Base-by-base conservation (phyloP, 1,140 invertebrate species). In the Drosophila arizonae region DNA sequence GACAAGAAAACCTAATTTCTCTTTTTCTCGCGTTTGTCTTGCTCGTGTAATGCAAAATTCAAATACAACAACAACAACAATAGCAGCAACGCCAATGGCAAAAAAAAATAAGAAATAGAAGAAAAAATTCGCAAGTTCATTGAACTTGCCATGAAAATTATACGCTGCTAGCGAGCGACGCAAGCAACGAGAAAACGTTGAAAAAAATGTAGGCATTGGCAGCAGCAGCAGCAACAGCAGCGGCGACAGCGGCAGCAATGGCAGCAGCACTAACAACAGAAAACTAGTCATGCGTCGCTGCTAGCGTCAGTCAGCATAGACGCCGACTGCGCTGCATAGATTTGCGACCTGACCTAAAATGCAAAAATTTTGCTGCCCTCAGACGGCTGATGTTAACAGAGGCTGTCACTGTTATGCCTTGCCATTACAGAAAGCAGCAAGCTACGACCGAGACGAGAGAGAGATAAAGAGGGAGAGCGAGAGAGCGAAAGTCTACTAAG, bases 281-380 rank as follows among this genome's bases (percentile, higher is more conserved):
- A 84, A 86, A 87, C 77, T 81, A 86, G 84, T 87, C 76, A 81
- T 76, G 79, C 76, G 68, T 71, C 68, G 81, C 73, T 84, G 76
- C 61, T 24, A 41, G 8, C 66, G 45, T 8, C 65, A 60, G 45
- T 8, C 65, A 60, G 24, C 63, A 69, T 63, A 48, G 54, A 43
- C 36, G 54, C 10, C 36, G 48, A 50, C 54, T 46, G 39, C 62
- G 76, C 71, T 79, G 77, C 81, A 90, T 88, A 81, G 77, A 90
- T 87, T 89, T 87, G 81, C 81, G 85, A 90, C 85, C 90, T 90
- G 88, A 90, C 89, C 88, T 90, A 90, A 90, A 90, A 90, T 90
- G 85, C 81, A 86, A 87, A 88, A 84, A 79, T 67, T 72, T 52
- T 39, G 68, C 71, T 76, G 65, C 69, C 61, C 74, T 58, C 48